These are phyloP conservation scores for Melanotaenia pygmaea DNA, from an alignment of 2,797 vertebrate species.

Conservation along the genomic window DNA sequence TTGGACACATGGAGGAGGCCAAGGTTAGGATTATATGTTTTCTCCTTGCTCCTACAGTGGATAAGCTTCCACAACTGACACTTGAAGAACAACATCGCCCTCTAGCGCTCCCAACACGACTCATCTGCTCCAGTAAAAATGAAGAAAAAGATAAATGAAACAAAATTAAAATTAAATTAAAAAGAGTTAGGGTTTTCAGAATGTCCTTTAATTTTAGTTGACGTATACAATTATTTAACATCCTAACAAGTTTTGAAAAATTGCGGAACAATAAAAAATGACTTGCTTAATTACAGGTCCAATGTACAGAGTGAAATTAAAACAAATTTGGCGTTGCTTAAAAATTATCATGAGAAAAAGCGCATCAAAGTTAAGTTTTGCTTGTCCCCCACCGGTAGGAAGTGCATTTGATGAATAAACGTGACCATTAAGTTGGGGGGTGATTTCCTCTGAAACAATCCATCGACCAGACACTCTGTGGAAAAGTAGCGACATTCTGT, in stretches of 20 bases:
- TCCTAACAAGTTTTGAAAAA: neutral
- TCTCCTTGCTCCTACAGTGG: conserved; percentile 26
- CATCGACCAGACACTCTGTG: conserved; percentile 90
- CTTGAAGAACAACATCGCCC: conserved; percentile 79
- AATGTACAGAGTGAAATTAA: neutral
- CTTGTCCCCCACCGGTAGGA: conserved; percentile 49
- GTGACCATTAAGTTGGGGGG: conserved; percentile 80
- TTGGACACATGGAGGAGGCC: neutral
- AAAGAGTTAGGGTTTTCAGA: neutral
- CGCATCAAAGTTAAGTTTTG: conserved; percentile 43
- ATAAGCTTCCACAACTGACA: conserved; percentile 7
- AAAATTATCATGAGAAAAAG: neutral
- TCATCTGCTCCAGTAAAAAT: neutral
- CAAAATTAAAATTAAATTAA: neutral
- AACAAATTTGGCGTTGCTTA: neutral
- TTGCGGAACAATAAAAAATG: neutral
- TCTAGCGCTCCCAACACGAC: conserved; percentile 70
- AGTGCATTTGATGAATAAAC: conserved; percentile 80
- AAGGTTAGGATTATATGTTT: conserved; percentile 15
- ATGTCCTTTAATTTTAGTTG: neutral
- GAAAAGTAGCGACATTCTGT: conserved; percentile 87
- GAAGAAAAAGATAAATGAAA: neutral
- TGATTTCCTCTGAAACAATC: conserved; percentile 84
- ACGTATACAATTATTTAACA: neutral
- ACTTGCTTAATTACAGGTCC: neutral